A percentile compares a stretch with the other conserved stretches of the same genome.
These are phyloP conservation scores for Cataglyphis hispanica DNA, from an alignment of 1,140 invertebrate species.

Conservation along the genomic window DNA sequence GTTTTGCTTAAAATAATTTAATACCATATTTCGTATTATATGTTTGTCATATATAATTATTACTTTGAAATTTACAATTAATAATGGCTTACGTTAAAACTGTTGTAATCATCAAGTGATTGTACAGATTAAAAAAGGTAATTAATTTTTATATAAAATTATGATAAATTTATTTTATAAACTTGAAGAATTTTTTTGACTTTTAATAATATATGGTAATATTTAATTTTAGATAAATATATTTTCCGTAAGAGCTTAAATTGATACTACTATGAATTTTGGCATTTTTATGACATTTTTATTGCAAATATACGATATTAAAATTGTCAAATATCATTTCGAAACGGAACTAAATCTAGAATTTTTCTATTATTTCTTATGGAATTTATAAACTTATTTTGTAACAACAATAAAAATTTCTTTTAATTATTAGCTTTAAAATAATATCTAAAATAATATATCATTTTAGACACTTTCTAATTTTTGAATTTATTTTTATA, in stretches of 20 bases:
- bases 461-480: not conserved
- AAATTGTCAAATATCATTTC: not conserved
- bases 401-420: not conserved
- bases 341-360: not conserved
- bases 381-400: not conserved
- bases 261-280: not conserved
- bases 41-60: not conserved
- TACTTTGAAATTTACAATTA: not conserved
- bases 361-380: not conserved
- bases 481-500: not conserved
- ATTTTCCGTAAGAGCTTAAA: not conserved
- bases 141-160: not conserved
- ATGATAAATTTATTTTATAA: slow-evolving; percentile 11
- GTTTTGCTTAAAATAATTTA: not conserved
- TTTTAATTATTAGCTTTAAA: not conserved
- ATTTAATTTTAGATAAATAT: not conserved
- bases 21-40: not conserved
- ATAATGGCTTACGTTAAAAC: slow-evolving; percentile 2
- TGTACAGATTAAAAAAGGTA: not conserved
- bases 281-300: not conserved
- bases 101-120: not conserved
- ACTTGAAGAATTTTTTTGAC: not conserved
- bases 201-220: slow-evolving; percentile 15
- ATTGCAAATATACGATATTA: not conserved
- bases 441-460: not conserved